phyloP scores from a whole-genome alignment of 2,113 vertebrate species.

The Pteropus alecto region DNA sequence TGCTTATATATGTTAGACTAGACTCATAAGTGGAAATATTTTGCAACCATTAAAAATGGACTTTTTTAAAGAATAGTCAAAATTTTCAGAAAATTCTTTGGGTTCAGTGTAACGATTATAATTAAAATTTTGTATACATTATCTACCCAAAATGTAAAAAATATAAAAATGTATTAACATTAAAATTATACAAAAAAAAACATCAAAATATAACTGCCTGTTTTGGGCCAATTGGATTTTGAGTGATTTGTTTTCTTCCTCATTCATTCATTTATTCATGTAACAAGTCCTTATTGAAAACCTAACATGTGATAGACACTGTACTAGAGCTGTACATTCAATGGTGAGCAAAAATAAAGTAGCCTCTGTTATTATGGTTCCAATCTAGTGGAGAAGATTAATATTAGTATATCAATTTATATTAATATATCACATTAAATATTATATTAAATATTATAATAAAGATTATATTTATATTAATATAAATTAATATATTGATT shows the following conservation, averaged over 20 bases:
- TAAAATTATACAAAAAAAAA: background rate
- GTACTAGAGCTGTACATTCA: background rate
- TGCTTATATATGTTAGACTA: background rate
- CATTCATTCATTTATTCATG: background rate
- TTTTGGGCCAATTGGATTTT: background rate
- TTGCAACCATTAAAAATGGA: background rate
- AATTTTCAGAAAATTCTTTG: background rate
- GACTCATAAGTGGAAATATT: background rate
- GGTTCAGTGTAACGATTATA: background rate
- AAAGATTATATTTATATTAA: too few species aligned
- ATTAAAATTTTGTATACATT: background rate
- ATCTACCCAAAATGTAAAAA: background rate
- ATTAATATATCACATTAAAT: too few species aligned
- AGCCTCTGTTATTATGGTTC: background rate
- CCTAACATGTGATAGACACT: background rate
- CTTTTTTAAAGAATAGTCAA: background rate
- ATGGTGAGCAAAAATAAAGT: background rate
- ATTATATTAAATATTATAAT: too few species aligned
- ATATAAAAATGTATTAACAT: background rate
- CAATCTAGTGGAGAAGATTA: background rate
- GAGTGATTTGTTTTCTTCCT: background rate
- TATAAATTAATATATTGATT: background rate
- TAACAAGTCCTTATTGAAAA: background rate
- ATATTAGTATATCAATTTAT: too few species aligned
- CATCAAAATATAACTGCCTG: background rate